Evolutionary conservation across 1,140 invertebrate genomes (phyloP).

Genomic region (Octopus bimaculoides): DNA sequence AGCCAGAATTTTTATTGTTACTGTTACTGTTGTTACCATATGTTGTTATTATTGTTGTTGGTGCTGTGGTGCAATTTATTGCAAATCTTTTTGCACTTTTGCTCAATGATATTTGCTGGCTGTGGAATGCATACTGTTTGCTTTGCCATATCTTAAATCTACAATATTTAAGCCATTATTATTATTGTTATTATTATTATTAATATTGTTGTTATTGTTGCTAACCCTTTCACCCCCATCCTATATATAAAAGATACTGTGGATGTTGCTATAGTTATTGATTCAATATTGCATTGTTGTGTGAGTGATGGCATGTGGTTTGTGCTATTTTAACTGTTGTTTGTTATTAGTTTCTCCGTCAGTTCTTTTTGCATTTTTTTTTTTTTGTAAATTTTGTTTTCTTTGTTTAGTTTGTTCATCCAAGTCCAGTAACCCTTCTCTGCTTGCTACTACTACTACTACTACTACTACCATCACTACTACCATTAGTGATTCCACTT

Average conservation of each 20-base stretch:
- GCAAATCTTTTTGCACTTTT: no score
- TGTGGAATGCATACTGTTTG: no score
- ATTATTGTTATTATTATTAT: no score
- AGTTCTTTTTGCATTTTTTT: background rate
- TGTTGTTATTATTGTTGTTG: background rate
- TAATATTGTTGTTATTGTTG: no score
- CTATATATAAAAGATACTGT: no score
- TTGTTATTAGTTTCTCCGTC: background rate
- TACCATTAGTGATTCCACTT: background rate
- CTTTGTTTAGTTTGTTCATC: slow-evolving; percentile 9
- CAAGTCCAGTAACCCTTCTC: slow-evolving; percentile 3
- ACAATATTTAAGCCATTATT: no score
- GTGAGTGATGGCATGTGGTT: no score
- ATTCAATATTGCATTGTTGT: no score
- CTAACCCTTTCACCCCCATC: no score
- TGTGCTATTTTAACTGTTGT: background rate
- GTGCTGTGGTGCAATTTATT: background rate
- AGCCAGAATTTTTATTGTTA: background rate
- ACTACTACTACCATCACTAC: background rate
- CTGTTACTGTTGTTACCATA: background rate
- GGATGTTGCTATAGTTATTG: no score
- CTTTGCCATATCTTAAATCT: no score
- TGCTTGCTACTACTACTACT: background rate
- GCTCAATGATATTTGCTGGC: no score
- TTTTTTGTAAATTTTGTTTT: background rate